phyloP scores from a whole-genome alignment of 2,797 vertebrate species.

The Chelon labrosus region DNA sequence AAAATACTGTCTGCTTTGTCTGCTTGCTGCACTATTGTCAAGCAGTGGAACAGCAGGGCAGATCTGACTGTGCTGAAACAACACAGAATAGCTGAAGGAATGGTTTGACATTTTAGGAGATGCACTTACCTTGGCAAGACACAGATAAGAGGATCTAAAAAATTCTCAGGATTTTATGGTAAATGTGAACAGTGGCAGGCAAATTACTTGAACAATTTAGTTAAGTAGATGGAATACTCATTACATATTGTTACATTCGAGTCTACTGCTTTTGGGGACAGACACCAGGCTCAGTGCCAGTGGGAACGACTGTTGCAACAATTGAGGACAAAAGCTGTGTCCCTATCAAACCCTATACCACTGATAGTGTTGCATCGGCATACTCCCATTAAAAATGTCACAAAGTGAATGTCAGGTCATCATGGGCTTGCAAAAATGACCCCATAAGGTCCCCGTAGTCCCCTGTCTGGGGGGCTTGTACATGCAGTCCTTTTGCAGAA shows the following conservation, averaged over 20 bases:
- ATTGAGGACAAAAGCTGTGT: too few species aligned
- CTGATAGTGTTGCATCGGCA: too few species aligned
- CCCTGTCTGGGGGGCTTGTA: too few species aligned
- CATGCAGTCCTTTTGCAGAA: too few species aligned
- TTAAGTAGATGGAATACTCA: neutral
- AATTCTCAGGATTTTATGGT: neutral
- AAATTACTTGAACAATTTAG: neutral
- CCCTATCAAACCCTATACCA: too few species aligned
- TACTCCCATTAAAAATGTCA: too few species aligned
- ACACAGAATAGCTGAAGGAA: conserved; percentile 9
- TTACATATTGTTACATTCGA: neutral
- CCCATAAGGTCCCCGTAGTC: too few species aligned
- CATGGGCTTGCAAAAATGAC: too few species aligned
- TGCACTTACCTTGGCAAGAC: conserved; percentile 6
- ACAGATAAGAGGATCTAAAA: neutral
- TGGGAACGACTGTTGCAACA: too few species aligned
- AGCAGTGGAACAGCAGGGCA: neutral
- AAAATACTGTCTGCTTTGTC: conserved; percentile 30
- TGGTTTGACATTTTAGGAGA: conserved; percentile 16
- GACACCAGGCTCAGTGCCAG: too few species aligned
- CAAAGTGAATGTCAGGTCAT: too few species aligned
- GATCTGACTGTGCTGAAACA: conserved; percentile 14
- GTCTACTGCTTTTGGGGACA: too few species aligned
- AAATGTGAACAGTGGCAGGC: neutral
- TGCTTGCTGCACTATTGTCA: conserved; percentile 30